Evolutionary conservation across 2,113 vertebrate genomes (phyloP).

Genomic region (Ptilorrhoa leucosticta): DNA sequence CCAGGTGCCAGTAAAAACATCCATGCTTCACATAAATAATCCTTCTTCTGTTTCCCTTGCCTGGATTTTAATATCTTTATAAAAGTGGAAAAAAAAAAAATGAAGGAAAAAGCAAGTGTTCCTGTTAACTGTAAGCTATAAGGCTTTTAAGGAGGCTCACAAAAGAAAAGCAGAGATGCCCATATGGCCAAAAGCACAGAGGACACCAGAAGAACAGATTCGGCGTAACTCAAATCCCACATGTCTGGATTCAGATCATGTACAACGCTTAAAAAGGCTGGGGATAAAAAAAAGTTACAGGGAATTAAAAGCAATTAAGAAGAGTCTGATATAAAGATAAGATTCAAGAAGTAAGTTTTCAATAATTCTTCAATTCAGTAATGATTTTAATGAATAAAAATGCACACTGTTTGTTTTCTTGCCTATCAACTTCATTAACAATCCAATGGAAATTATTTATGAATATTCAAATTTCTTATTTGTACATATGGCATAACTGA

Average conservation of each 20-base stretch:
- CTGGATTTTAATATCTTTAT: neutral
- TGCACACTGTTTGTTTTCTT: constrained; percentile 50
- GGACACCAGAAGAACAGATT: constrained; percentile 16
- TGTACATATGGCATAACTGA: constrained; percentile 64
- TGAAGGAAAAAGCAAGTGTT: neutral
- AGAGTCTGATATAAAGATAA: constrained; percentile 45
- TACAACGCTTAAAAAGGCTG: neutral
- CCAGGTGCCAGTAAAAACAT: neutral
- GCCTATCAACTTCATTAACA: constrained; percentile 69
- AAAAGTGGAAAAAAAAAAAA: neutral
- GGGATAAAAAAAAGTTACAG: neutral
- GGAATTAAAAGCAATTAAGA: constrained; percentile 48
- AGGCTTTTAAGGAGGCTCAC: neutral
- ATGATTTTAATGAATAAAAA: constrained; percentile 60
- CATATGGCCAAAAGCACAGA: constrained; percentile 15
- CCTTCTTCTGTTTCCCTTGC: neutral
- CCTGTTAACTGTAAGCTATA: neutral
- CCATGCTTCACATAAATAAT: neutral
- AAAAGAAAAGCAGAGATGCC: constrained; percentile 45
- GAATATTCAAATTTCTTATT: constrained; percentile 64
- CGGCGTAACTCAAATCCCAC: neutral
- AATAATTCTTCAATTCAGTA: constrained; percentile 62
- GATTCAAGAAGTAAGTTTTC: constrained; percentile 43
- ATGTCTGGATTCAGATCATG: neutral
- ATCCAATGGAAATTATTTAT: constrained; percentile 65